Evolutionary conservation across 2,888 invertebrate genomes (phyloP), one percentile per base, ranked within the genome.

Genomic region (Erebia epiphron): DNA sequence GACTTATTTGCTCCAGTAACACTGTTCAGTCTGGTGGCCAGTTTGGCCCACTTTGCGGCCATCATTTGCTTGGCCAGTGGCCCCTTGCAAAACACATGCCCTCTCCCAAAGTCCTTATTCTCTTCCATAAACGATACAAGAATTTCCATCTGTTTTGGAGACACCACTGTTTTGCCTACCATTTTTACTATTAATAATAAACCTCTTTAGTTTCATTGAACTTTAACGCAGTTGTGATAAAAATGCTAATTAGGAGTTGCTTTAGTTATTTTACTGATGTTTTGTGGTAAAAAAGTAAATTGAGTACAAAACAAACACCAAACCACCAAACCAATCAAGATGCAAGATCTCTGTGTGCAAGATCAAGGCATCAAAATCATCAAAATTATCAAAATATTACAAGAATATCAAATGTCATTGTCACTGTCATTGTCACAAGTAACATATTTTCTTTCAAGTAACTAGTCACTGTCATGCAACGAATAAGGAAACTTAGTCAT

Each of bases 101-200:
- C 67, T 41, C 60, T 60, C 7, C 60, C 67, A 21, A 67, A 67
- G 16, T 67, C 67, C 35, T 21, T 60, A 9, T 67, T 60, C 18
- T 67, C 67, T 60, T 67, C 67, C 67, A 67, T 67, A 50, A 67
- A 67, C 14, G 67, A 67, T 35, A 67, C 67, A 2, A 67, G 41
- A 8, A 67, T 67, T 41, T 67, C 67, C 67, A 67, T 67, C 26
- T 67, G 67, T 67, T 67, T 50, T 11, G 67, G 67, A 13, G 67
- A 61, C 41, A 67, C 67, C 9, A 67, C 67, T 9, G 67, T 67
- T 67, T 67, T 67, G 50, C 67, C 67, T 5, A 67, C 67, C 67
- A 67, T 67, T 60, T 10, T 67, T 1, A 50, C 11, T 35, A 1
- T 11, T 13, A 0, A 14, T 16, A 49, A 16, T 11, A 11, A 62